Conservation (phyloP, 2,113 vertebrate species). For the Daubentonia madagascariensis region DNA sequence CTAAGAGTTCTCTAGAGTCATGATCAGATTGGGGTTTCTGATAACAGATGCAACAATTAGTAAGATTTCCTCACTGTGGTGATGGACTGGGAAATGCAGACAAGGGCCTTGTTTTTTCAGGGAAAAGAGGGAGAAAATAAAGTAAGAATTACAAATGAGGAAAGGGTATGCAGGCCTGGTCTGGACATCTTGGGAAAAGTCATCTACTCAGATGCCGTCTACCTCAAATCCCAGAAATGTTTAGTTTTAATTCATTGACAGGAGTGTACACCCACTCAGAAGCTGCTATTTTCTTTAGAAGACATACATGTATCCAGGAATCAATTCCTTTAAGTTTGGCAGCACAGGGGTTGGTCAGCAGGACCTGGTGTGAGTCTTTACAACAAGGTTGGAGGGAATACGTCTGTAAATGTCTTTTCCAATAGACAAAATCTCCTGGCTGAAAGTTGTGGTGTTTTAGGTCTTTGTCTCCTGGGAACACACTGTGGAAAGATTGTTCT, state of each 20-base stretch:
- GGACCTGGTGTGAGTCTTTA: background rate
- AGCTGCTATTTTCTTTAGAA: background rate
- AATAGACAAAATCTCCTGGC: background rate
- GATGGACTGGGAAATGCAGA: background rate
- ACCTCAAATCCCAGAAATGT: background rate
- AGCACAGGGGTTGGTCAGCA: background rate
- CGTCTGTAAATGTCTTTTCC: background rate
- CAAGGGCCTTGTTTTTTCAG: background rate
- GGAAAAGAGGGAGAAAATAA: background rate
- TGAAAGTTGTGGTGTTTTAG: background rate
- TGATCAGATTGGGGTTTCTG: background rate
- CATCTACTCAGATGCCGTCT: background rate
- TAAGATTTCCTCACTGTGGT: background rate
- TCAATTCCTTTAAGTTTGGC: background rate
- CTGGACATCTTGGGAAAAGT: background rate
- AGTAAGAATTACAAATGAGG: background rate
- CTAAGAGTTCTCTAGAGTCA: background rate
- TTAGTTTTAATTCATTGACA: background rate
- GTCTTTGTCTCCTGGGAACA: background rate
- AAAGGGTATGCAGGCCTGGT: background rate
- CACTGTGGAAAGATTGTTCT: background rate
- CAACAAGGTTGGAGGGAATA: background rate
- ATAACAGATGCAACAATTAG: background rate
- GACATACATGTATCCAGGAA: background rate
- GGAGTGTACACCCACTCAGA: background rate